These are phyloP conservation scores for Octomys mimax DNA, from an alignment of 2,797 vertebrate genomes.

Conservation along the genomic window DNA sequence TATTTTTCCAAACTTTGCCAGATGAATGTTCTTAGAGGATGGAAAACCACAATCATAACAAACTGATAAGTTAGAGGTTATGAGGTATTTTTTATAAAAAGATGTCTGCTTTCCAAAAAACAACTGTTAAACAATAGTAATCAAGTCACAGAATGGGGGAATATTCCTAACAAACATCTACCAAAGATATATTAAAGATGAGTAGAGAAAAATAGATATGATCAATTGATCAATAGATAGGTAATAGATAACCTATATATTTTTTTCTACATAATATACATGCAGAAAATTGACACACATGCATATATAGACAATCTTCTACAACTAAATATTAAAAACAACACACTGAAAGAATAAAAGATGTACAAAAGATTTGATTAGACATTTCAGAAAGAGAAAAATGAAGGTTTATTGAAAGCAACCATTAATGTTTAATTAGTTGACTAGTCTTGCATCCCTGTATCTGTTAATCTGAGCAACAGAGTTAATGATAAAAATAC, in stretches of 20 bases:
- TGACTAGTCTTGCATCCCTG: no score
- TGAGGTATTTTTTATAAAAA: not conserved
- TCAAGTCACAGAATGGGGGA: not conserved
- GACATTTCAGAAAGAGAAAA: not conserved
- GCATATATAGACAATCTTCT: not conserved
- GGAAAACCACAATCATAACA: not conserved
- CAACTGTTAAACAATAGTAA: not conserved
- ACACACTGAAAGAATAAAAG: constrained; percentile 5
- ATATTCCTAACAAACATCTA: not conserved
- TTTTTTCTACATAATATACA: not conserved
- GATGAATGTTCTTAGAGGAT: not conserved
- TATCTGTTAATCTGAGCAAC: no score
- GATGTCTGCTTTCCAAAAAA: not conserved
- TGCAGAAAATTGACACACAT: not conserved
- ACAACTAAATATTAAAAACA: not conserved
- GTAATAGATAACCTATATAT: not conserved
- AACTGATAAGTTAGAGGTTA: not conserved
- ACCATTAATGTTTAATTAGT: no score
- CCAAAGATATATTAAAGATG: not conserved
- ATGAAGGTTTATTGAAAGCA: no score
- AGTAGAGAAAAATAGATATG: not conserved
- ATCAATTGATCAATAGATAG: not conserved
- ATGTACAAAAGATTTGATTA: not conserved
- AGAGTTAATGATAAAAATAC: no score
- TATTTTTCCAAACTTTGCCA: not conserved